Base-by-base conservation (phyloP, 2,888 invertebrate genomes). In the Hoplodrina blanda region DNA sequence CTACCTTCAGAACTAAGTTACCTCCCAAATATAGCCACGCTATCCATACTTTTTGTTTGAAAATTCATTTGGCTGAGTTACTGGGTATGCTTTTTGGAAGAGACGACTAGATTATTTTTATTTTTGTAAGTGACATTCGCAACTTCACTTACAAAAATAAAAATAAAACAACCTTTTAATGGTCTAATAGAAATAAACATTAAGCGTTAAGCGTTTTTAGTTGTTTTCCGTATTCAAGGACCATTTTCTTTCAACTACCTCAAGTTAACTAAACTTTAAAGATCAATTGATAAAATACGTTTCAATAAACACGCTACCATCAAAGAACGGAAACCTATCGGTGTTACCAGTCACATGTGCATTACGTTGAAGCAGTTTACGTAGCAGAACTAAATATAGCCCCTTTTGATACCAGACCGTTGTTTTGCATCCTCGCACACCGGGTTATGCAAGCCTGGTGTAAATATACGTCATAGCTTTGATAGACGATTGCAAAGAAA, bases 361-460 rank as follows among this genome's bases (percentile, higher is more conserved):
- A 55, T 62, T 56, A 69, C 73, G 76, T 68, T 76, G 41, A 52
- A 69, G 63, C 64, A 60, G 52, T 78, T 81, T 78, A 63, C 83
- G 83, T 83, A 75, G 73, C 62, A n/a, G 46, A 30, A 71, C 76
- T 85, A 83, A 73, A 76, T 83, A 78, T 85, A 83, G 85, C 60
- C 19, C 44, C n/a, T 56, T 73, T 73, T 71, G 71, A 73, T 82
- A 79, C 62, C 57, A 74, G 49, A 60, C 59, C 62, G 73, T 73
- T 73, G 85, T 72, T 82, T 62, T 73, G 69, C 65, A 82, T 76
- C 76, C 44, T 70, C 72, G 53, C 37, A 55, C 54, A 68, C 25
- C 11, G 67, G 49, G 54, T 74, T 80, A 74, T 74, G 80, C 79
- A 82, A 82, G 25, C n/a, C 11, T 46, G 56, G 50, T 73, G 46